Percentiles rank a stretch among this genome's conserved stretches.
These are phyloP conservation scores for Aricia agestis DNA, from an alignment of 1,140 invertebrate genomes.

Conservation along the genomic window DNA sequence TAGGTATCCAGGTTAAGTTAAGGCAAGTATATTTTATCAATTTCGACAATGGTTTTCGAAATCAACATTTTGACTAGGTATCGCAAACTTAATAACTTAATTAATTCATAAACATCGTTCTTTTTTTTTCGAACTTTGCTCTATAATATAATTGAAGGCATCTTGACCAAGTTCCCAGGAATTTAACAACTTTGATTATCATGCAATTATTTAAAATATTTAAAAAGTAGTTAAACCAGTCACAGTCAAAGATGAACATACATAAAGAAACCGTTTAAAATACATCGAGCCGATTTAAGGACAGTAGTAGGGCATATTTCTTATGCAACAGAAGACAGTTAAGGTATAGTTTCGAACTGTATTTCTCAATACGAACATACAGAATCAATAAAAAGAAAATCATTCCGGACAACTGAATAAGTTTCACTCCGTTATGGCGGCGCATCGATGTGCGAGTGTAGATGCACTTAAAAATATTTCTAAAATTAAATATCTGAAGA, in stretches of 20 bases:
- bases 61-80: too few relatives aligned
- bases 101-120: too few relatives aligned
- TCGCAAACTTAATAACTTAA: too few relatives aligned
- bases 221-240: neutral
- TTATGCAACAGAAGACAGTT: constrained; percentile 1
- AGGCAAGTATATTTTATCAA: too few relatives aligned
- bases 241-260: neutral
- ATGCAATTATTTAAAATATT: too few relatives aligned
- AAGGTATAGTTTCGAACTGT: constrained; percentile 15
- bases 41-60: too few relatives aligned
- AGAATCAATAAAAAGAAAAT: constrained; percentile 14
- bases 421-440: constrained; percentile 3
- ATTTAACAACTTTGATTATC: too few relatives aligned
- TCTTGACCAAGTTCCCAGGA: too few relatives aligned
- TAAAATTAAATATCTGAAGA: too few relatives aligned
- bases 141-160: too few relatives aligned
- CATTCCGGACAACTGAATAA: constrained; percentile 8
- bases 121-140: too few relatives aligned
- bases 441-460: neutral
- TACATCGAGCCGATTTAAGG: neutral
- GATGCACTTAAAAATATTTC: neutral
- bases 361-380: constrained; percentile 12
- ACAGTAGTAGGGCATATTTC: constrained; percentile 1
- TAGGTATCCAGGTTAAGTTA: too few relatives aligned
- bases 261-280: neutral